These are phyloP conservation scores for Scolanthus callimorphus DNA, from an alignment of 92 coral and sea anemone species.

Conservation along the genomic window DNA sequence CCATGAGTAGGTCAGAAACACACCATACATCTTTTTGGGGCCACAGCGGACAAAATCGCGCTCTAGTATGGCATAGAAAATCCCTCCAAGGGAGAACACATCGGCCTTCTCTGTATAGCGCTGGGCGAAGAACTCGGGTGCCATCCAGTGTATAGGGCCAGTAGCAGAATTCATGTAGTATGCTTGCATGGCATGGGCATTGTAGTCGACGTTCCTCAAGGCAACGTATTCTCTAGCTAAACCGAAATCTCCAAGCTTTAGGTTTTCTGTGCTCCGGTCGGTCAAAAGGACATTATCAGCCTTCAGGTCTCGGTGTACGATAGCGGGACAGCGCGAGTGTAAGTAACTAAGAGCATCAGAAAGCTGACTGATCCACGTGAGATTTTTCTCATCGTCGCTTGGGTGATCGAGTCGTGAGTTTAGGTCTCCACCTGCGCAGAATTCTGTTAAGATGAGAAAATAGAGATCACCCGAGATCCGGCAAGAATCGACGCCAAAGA, in stretches of 20 bases:
- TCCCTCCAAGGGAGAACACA: slow-evolving; percentile 61
- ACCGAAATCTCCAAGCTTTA: slow-evolving; percentile 80
- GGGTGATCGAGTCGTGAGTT: too few relatives aligned
- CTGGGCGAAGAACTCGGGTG: slow-evolving; percentile 52
- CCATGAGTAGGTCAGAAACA: not conserved
- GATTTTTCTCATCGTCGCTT: too few relatives aligned
- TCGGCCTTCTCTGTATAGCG: slow-evolving; percentile 64
- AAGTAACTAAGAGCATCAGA: too few relatives aligned
- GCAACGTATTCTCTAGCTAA: slow-evolving; percentile 38
- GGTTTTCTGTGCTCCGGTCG: too few relatives aligned
- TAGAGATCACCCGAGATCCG: too few relatives aligned
- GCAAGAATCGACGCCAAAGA: too few relatives aligned
- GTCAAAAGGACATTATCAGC: too few relatives aligned
- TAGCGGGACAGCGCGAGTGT: too few relatives aligned
- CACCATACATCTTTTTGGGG: slow-evolving; percentile 1
- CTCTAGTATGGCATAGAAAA: slow-evolving; percentile 50
- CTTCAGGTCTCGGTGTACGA: too few relatives aligned
- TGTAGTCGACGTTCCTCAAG: slow-evolving; percentile 2
- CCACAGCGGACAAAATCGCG: slow-evolving; percentile 24
- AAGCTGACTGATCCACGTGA: too few relatives aligned
- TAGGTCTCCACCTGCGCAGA: too few relatives aligned
- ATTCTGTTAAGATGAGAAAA: too few relatives aligned
- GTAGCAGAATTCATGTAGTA: slow-evolving; percentile 36
- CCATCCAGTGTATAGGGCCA: slow-evolving; percentile 54
- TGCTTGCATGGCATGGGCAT: not conserved